A percentile compares a stretch with the other conserved stretches of the same genome.
phyloP scores from a whole-genome alignment of 1,140 invertebrate species.

The Zaprionus nigranus region DNA sequence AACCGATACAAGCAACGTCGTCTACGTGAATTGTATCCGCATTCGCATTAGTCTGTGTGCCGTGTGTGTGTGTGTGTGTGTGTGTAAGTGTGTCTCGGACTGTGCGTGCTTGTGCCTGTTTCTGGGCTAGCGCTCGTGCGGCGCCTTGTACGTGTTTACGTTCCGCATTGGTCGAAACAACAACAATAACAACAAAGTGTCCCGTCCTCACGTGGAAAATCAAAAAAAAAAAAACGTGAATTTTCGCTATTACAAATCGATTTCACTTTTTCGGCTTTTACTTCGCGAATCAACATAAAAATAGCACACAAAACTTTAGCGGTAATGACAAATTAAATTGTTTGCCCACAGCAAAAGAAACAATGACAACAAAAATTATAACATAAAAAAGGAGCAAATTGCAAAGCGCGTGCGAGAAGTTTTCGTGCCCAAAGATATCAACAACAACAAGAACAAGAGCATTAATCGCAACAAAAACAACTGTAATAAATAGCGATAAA shows the following conservation, averaged over 20 bases:
- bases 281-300: constrained; percentile 59
- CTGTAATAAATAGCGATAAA: constrained; percentile 72
- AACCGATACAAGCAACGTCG: constrained; percentile 62
- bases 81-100: constrained; percentile 2
- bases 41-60: neutral
- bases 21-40: constrained; percentile 56
- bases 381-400: constrained; percentile 36
- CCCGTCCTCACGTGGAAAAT: constrained; percentile 47
- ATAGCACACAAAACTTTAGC: constrained; percentile 46
- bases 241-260: constrained; percentile 70
- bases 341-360: constrained; percentile 36
- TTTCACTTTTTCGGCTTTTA: constrained; percentile 47
- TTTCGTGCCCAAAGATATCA: constrained; percentile 57
- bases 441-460: constrained; percentile 22
- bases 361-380: constrained; percentile 22
- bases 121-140: constrained; percentile 9
- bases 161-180: constrained; percentile 20
- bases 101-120: constrained; percentile 28
- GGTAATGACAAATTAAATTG: constrained; percentile 79
- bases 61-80: neutral
- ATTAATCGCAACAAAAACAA: constrained; percentile 32
- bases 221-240: constrained; percentile 55
- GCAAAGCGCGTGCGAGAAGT: constrained; percentile 66
- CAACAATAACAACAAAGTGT: constrained; percentile 51
- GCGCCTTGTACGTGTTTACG: constrained; percentile 68